Evolutionary conservation across 2,888 invertebrate genomes (phyloP), one percentile per base, ranked within the genome.

Genomic region (Phania funesta): DNA sequence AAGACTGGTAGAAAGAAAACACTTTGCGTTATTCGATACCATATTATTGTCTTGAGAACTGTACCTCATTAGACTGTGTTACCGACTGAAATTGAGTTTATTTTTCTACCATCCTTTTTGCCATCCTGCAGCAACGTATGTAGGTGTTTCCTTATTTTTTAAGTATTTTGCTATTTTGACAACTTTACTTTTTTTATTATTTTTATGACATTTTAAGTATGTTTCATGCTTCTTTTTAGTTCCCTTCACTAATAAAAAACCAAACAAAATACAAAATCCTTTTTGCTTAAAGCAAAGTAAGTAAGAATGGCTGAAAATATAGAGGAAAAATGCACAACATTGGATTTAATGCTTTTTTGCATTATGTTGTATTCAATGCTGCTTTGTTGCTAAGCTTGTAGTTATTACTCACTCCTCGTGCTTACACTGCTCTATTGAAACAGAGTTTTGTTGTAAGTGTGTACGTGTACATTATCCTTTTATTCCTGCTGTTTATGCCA

Each of bases 341-440:
- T 82, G 83, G 78, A 80, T 76, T 77, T 82, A 26, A 80, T 74
- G 75, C 50, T 80, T 68, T n/a, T n/a, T 54, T 52, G 71, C 65
- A 80, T 80, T 75, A 75, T 71, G 35, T 56, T 58, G 20, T 52
- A 20, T 76, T 67, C 29, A 65, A 52, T 77, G 67, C 78, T 77
- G 67, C 78, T 74, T 79, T 83, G 76, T 81, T 75, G 68, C 81
- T 77, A 81, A 81, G 81, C 73, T 77, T 60, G 65, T 68, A 83
- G 78, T 80, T 83, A 80, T 84, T 83, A 83, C 75, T 76, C 81
- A 81, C 58, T 77, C 67, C 50, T 50, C 16, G 8, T 35, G 24
- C 26, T 62, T 18, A 6, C 13, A 20, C 20, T 41, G 22, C 22
- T 67, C 16, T 24, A 22, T 24, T 16, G 46, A 13, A 60, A 24